Evolutionary conservation across 1,140 invertebrate species (phyloP), one percentile per base, ranked within the genome.

Genomic region (Drosophila sp.): DNA sequence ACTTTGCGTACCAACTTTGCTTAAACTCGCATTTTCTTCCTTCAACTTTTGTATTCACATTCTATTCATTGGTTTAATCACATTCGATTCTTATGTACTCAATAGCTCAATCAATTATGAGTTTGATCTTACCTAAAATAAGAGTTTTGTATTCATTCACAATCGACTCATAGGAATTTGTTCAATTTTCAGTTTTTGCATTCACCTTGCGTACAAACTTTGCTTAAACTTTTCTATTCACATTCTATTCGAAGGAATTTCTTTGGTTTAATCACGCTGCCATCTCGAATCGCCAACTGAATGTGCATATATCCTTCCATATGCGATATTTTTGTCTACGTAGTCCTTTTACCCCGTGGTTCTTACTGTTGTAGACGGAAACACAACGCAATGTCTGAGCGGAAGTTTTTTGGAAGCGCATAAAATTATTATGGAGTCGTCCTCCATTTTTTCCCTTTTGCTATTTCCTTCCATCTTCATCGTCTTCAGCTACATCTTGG

Each of bases 351-450:
- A 11, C n/a, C n/a, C 8, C 40, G 47, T 50, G 66, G 41, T 65
- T 75, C 72, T 70, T 71, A 23, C 23, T 50, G 44, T 50, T 50
- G 44, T 73, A 41, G 79, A 72, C 79, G 79, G 83, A 86, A 86
- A 83, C 83, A 82, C 79, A 87, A 72, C 72, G 83, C 84, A 89
- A 80, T 89, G 80, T 83, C 84, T 79, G 83, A 89, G 70, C 84
- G 83, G 84, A 87, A 87, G 83, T 87, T 87, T 87, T 86, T 87
- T 89, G 83, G 83, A 87, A 87, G 83, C 84, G 84, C 83, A 87
- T 87, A 87, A 87, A 87, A 87, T 87, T 87, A 87, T 87, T 87
- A 87, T 87, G 83, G 84, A 87, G 84, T 89, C 80, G 69, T 83
- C 82, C 67, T 73, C 25, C 73, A 66, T 72, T 79, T 79, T 76